Percentiles rank a stretch among this genome's conserved stretches.
Conservation (phyloP, 92 coral and sea anemone genomes). For the Siderastrea siderea region DNA sequence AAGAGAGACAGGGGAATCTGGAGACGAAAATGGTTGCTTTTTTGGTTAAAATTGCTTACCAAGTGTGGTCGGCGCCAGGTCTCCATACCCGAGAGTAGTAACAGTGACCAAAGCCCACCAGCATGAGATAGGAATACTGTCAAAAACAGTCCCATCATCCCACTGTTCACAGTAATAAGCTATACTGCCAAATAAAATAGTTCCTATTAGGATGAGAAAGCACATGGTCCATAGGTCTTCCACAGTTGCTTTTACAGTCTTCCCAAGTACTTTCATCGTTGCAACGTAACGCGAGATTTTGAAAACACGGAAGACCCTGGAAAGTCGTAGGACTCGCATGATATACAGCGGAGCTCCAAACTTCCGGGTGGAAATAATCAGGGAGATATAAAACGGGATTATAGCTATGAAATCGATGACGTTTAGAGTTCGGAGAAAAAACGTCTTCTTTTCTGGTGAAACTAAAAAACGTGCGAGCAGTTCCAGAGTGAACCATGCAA, state of each 20-base stretch:
- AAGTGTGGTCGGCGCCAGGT: conserved; percentile 71
- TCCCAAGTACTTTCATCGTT: conserved; percentile 70
- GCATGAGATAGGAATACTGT: conserved; percentile 63
- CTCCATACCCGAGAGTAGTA: conserved; percentile 78
- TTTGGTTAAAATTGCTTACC: conserved; percentile 25
- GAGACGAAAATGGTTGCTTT: not conserved
- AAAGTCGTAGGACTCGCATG: conserved; percentile 66
- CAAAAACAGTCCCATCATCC: conserved; percentile 66
- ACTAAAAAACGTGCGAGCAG: conserved; percentile 48
- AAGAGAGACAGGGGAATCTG: not conserved
- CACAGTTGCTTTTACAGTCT: conserved; percentile 62
- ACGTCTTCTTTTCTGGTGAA: conserved; percentile 57
- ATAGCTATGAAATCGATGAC: conserved; percentile 69
- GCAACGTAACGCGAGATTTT: conserved; percentile 74
- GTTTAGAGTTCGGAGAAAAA: conserved; percentile 54
- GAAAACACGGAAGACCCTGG: conserved; percentile 56
- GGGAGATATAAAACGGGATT: conserved; percentile 62
- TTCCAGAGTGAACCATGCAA: conserved; percentile 67
- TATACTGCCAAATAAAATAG: conserved; percentile 71
- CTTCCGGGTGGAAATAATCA: conserved; percentile 15
- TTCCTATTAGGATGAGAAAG: conserved; percentile 69
- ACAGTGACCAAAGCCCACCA: conserved; percentile 82
- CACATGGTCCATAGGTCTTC: conserved; percentile 74
- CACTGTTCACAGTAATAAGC: conserved; percentile 75
- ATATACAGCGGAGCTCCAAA: conserved; percentile 31